Evolutionary conservation across 2,797 vertebrate species (phyloP).

Genomic region (Macropodus opercularis): DNA sequence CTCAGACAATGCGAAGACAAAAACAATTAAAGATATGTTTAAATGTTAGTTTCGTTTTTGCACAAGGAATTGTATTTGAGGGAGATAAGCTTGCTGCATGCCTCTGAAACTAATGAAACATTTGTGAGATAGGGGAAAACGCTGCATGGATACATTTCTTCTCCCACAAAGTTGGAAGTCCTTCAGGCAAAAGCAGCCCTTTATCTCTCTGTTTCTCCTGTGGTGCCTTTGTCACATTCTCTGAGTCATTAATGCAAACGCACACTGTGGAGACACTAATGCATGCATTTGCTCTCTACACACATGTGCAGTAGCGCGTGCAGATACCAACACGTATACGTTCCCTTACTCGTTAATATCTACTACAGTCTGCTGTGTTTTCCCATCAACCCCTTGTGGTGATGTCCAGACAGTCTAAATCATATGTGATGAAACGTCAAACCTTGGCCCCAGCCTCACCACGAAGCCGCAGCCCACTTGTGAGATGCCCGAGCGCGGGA

Average conservation of each 20-base stretch:
- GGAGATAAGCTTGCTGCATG: constrained; percentile 59
- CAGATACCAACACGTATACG: constrained; percentile 27
- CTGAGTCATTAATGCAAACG: constrained; percentile 62
- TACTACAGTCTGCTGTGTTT: constrained; percentile 58
- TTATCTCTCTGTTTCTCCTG: constrained; percentile 62
- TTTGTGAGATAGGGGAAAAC: constrained; percentile 32
- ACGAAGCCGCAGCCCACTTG: constrained; percentile 52
- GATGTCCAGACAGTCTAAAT: constrained; percentile 70
- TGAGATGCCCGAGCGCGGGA: constrained; percentile 53
- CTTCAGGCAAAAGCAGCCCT: constrained; percentile 60
- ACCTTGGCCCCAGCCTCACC: constrained; percentile 10
- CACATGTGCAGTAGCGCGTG: constrained; percentile 40
- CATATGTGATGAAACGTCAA: constrained; percentile 62
- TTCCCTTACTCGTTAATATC: constrained; percentile 61
- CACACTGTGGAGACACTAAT: constrained; percentile 52
- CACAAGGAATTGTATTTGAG: constrained; percentile 41
- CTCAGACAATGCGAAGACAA: constrained; percentile 39
- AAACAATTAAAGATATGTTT: constrained; percentile 59
- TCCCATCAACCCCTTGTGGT: constrained; percentile 64
- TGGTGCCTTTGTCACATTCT: constrained; percentile 64
- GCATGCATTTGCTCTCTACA: constrained; percentile 44
- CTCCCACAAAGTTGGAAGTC: constrained; percentile 61
- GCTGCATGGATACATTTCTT: constrained; percentile 42
- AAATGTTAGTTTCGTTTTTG: constrained; percentile 41
- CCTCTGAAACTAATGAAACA: constrained; percentile 54